Percentiles rank a stretch among this genome's conserved stretches.
These are phyloP conservation scores for Euura saliciscinereae DNA, from an alignment of 1,140 invertebrate genomes.

Conservation along the genomic window DNA sequence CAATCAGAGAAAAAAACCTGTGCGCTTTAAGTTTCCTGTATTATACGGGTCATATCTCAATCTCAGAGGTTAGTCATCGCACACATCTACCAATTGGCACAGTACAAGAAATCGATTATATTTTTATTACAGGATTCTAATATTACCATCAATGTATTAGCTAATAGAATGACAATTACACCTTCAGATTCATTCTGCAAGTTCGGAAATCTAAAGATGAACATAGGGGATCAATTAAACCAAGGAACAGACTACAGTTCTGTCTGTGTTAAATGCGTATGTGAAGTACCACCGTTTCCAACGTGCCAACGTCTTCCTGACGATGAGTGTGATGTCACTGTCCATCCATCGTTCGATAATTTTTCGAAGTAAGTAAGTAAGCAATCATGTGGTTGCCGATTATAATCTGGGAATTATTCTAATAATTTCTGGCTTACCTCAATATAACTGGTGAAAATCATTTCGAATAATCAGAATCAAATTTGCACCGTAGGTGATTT, in stretches of 20 bases:
- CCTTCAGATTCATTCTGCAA: slow-evolving; percentile 26
- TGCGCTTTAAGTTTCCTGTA: too few species aligned
- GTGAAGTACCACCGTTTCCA: slow-evolving; percentile 37
- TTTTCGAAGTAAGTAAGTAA: not conserved
- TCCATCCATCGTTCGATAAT: not conserved
- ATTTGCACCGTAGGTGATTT: too few species aligned
- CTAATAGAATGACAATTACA: not conserved
- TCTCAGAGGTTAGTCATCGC: not conserved
- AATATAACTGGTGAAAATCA: too few species aligned
- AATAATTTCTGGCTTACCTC: too few species aligned
- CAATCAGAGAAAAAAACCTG: too few species aligned
- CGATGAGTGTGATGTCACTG: slow-evolving; percentile 21
- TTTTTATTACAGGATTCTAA: not conserved
- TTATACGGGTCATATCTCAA: too few species aligned
- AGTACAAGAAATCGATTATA: not conserved
- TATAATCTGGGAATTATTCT: too few species aligned
- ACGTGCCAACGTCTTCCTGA: slow-evolving; percentile 36
- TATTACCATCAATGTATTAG: not conserved
- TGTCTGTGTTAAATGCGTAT: slow-evolving; percentile 37
- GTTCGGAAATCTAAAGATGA: slow-evolving; percentile 40
- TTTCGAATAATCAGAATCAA: too few species aligned
- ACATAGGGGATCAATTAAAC: slow-evolving; percentile 38
- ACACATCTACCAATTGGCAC: not conserved
- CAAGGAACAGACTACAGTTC: slow-evolving; percentile 29
- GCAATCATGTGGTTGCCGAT: too few species aligned